Percentiles rank a stretch among this genome's conserved stretches.
Conservation (phyloP, 2,888 invertebrate genomes). For the Leptinotarsa juncta region DNA sequence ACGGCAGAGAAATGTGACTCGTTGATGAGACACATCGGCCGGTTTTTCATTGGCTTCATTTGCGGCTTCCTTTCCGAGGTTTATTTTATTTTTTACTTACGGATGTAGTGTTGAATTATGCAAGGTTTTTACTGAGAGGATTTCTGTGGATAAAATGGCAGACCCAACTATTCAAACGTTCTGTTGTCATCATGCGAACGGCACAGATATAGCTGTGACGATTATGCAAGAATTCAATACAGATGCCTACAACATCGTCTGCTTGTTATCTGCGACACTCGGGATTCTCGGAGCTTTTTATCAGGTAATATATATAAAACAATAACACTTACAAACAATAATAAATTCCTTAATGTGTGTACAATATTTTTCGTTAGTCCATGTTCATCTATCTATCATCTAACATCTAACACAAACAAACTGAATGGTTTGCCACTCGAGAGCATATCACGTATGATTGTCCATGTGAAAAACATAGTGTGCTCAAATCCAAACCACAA, state of each 20-base stretch:
- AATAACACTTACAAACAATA: too few relatives aligned
- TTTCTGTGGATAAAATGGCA: constrained; percentile 70
- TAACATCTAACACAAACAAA: too few relatives aligned
- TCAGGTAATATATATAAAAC: constrained; percentile 70
- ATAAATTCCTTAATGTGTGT: too few relatives aligned
- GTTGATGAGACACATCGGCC: too few relatives aligned
- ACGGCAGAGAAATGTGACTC: too few relatives aligned
- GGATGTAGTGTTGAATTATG: not conserved
- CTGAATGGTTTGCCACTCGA: too few relatives aligned
- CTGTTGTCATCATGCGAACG: constrained; percentile 77
- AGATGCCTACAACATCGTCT: constrained; percentile 78
- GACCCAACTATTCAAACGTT: constrained; percentile 88
- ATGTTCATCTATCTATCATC: too few relatives aligned
- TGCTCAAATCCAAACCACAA: too few relatives aligned
- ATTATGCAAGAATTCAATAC: constrained; percentile 81
- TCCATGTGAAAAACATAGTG: too few relatives aligned
- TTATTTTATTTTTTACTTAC: not conserved
- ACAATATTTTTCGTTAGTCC: too few relatives aligned
- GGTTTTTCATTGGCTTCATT: not conserved
- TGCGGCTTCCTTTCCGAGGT: constrained; percentile 2
- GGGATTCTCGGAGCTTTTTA: constrained; percentile 82
- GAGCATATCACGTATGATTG: too few relatives aligned
- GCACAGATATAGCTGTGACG: constrained; percentile 73
- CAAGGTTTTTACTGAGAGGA: constrained; percentile 1
- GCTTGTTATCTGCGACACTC: constrained; percentile 78